Evolutionary conservation across 2,797 vertebrate genomes (phyloP), one percentile per base, ranked within the genome.

Genomic region (Emys orbicularis): DNA sequence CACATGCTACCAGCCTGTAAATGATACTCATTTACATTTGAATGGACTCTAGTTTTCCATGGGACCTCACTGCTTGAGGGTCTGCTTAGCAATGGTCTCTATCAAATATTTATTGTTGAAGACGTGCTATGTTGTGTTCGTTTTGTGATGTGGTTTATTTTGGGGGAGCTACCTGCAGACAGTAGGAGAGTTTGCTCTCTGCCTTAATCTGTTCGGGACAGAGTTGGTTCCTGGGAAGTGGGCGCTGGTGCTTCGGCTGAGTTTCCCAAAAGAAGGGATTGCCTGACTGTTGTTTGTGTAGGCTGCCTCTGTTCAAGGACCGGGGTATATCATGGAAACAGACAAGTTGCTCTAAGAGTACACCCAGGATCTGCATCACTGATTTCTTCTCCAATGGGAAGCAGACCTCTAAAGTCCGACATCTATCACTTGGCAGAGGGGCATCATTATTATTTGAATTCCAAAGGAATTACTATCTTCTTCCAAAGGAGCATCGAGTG

Each of bases 1-100:
- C 25, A 90, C 0, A 13, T 3, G 18, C 0, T 10, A 2, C 5
- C 25, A 21, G 9, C 16, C 11, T 18, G 1, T 41, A 41, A 41
- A 41, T 41, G 41, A 44, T 41, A 23, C 37, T 74, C 21, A 9
- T 74, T 8, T 41, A 72, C 68, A 41, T 41, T 23, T 72, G 37
- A 41, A 72, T 23, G 37, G n/a, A 41, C 21, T 10, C 9, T 37
- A 23, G 41, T 72, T 74, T 74, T 41, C 37, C 37, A 25, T 21
- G 11, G 68, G 15, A 19, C 59, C 34, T 31, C 6, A 61, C 65
- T 37, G 65, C 65, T 74, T 25, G 68, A 21, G 11, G 23, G 68
- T 41, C 21, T 19, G 68, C 5, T 72, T 72, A 72, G 10, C 19
- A 25, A 37, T 41, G 12, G 29, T 61, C 31, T 61, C 59, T 61